These are phyloP conservation scores for Sogatella furcifera DNA, from an alignment of 1,140 invertebrate genomes.

Conservation along the genomic window DNA sequence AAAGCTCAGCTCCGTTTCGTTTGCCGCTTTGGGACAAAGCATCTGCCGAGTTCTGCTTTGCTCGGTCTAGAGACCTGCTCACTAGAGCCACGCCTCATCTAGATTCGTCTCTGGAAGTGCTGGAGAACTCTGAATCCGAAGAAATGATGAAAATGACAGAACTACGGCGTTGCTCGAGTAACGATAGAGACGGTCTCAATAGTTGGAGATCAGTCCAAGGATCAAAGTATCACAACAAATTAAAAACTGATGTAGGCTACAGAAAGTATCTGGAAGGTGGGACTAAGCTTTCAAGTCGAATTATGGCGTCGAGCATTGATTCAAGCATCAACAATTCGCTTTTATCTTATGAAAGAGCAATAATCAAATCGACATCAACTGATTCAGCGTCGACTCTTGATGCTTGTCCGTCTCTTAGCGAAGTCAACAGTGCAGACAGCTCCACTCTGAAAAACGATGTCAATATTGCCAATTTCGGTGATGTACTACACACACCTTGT, in stretches of 20 bases:
- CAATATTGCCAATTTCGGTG: background rate
- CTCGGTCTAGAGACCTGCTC: slow-evolving; percentile 54
- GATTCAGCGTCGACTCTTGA: slow-evolving; percentile 15
- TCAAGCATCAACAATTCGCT: background rate
- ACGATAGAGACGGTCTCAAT: background rate
- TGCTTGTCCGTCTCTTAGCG: slow-evolving; percentile 15
- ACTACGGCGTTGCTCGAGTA: background rate
- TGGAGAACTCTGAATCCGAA: slow-evolving; percentile 14
- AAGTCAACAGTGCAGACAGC: slow-evolving; percentile 6
- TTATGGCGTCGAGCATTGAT: background rate
- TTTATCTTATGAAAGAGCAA: slow-evolving; percentile 8
- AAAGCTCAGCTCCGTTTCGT: slow-evolving; percentile 33
- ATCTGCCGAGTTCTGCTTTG: slow-evolving; percentile 60
- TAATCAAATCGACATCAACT: slow-evolving; percentile 13
- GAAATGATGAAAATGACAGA: slow-evolving; percentile 5
- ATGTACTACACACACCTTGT: background rate
- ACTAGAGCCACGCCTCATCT: slow-evolving; percentile 27
- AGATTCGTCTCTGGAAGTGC: slow-evolving; percentile 17
- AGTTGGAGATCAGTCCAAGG: too few species aligned
- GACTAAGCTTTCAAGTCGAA: background rate
- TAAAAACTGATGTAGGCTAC: background rate
- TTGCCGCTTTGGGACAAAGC: slow-evolving; percentile 59
- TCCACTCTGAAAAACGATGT: slow-evolving; percentile 15
- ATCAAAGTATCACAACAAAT: background rate
- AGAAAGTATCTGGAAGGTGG: background rate